Evolutionary conservation across 2,113 vertebrate species (phyloP), one percentile per base, ranked within the genome.

Genomic region (Odocoileus hemionus): DNA sequence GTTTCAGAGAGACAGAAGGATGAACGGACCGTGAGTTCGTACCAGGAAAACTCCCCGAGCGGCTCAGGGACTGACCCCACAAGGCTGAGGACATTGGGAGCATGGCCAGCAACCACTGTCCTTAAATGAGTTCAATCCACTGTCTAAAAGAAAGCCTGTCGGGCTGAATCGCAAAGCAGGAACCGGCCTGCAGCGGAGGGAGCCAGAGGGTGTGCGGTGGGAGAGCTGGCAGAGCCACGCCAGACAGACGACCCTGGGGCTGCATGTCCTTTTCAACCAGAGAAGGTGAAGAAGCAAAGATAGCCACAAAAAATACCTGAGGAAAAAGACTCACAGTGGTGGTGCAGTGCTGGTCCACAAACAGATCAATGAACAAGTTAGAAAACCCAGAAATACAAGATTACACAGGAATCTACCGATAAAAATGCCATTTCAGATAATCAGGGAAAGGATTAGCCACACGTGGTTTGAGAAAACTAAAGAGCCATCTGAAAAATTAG

Each of bases 271-370:
- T 67, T 54, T 21, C 23, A 39, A 23, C 7, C 14, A 17, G 52
- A 16, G 7, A 15, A 58, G 74, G 39, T 17, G 25, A 26, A 47
- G 4, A 33, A n/a, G 16, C 54, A 33, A 52, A 67, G 21, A 7
- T 11, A 54, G 76, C n/a, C 67, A 36, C 83, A 6, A 4, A 15
- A 43, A 28, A 11, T 5, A 7, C 25, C 17, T 39, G 17, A 19
- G 30, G 52, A 25, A 11, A 17, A 28, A 26, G 50, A 36, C 7
- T 14, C 16, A 0, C 5, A 2, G 10, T 2, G 5, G 33, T 15
- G 12, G 10, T 21, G 0, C 25, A 7, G 21, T 21, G 30, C 14
- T 3, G 30, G 36, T 4, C 0, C 4, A 16, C 25, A 23, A 76
- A 21, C 1, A n/a, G 23, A 52, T 4, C 23, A 17, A 8, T 12